phyloP scores from a whole-genome alignment of 2,113 vertebrate genomes.

The Furnarius figulus region DNA sequence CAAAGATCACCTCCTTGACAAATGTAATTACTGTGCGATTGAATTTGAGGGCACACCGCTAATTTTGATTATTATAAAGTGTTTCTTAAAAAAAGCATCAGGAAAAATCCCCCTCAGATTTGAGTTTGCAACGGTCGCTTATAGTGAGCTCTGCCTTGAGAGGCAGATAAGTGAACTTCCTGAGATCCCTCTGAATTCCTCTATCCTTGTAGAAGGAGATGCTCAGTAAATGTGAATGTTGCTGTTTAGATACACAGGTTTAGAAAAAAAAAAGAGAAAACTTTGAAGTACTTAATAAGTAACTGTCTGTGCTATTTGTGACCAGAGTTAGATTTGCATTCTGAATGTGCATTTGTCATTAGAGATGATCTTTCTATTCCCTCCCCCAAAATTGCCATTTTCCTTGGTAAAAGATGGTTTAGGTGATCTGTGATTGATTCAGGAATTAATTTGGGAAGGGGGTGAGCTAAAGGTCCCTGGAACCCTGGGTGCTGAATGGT shows the following conservation, averaged over 20 bases:
- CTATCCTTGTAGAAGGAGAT: neutral
- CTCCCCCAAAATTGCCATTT: accelerated
- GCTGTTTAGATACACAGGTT: neutral
- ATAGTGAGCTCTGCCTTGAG: neutral
- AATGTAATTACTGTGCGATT: accelerated
- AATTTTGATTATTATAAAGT: neutral
- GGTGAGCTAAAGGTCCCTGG: accelerated
- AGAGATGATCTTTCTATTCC: neutral
- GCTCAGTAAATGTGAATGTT: neutral
- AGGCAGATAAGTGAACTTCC: neutral
- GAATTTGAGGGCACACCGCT: neutral
- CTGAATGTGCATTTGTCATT: accelerated
- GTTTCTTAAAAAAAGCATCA: neutral
- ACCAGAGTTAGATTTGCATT: neutral
- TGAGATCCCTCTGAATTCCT: neutral
- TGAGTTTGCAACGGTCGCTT: accelerated
- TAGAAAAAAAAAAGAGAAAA: neutral
- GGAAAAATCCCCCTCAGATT: neutral
- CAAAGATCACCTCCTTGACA: neutral
- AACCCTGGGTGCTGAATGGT: neutral
- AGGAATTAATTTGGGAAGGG: neutral
- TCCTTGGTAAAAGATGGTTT: neutral
- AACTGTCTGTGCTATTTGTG: neutral
- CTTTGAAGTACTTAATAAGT: neutral
- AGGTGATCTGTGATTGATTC: neutral